Conservation (phyloP, 2,113 vertebrate genomes). For the Dipodomys spectabilis region DNA sequence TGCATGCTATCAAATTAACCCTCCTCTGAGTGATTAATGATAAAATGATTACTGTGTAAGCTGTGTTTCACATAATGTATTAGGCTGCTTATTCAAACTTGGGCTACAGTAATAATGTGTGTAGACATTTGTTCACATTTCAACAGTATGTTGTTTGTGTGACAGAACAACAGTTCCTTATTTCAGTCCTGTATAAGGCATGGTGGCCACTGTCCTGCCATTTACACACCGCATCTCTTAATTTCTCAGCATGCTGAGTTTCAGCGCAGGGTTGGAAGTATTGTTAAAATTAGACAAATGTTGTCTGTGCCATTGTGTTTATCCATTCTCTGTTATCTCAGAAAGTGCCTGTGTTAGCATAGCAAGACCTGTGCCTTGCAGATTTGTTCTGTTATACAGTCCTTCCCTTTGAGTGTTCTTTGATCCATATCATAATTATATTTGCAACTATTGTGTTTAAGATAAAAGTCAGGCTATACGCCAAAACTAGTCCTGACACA, state of each 20-base stretch:
- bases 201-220: conserved; percentile 44
- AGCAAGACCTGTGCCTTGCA: conserved; percentile 60
- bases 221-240: conserved; percentile 60
- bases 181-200: conserved; percentile 33
- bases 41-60: conserved; percentile 63
- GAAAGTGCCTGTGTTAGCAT: conserved; percentile 55
- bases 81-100: conserved; percentile 67
- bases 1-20: conserved; percentile 63
- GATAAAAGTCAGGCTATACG: conserved; percentile 27
- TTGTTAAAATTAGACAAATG: conserved; percentile 73
- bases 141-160: conserved; percentile 30
- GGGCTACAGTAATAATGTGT: conserved; percentile 34
- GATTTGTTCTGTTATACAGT: conserved; percentile 31
- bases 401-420: conserved; percentile 60
- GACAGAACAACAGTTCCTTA: conserved; percentile 60
- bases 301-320: conserved; percentile 29
- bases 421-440: conserved; percentile 62
- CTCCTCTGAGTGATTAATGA: conserved; percentile 19
- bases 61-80: conserved; percentile 63
- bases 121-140: neutral
- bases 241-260: conserved; percentile 50
- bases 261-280: conserved; percentile 56
- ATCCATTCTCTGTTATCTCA: conserved; percentile 50
- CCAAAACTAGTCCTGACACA: neutral
- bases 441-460: conserved; percentile 36